A percentile compares a stretch with the other conserved stretches of the same genome.
Conservation (phyloP, 2,888 invertebrate species). For the Caenorhabditis panamensis region DNA sequence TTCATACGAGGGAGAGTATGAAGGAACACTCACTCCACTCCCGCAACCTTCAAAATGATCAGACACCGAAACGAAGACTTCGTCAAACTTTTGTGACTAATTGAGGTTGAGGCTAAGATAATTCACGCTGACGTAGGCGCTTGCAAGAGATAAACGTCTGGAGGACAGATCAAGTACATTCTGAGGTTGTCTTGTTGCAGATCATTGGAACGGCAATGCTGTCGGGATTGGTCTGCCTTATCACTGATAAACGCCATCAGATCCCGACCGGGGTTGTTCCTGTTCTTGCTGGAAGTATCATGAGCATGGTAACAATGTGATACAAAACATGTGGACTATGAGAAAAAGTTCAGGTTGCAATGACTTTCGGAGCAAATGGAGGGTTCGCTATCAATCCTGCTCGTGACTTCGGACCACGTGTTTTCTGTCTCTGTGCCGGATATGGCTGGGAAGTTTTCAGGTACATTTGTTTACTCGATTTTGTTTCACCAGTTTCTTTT, state of each 20-base stretch:
- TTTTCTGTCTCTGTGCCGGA: constrained; percentile 78
- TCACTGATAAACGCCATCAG: constrained; percentile 79
- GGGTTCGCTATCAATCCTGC: constrained; percentile 85
- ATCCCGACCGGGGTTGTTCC: constrained; percentile 76
- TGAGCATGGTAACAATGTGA: constrained; percentile 71
- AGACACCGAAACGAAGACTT: constrained; percentile 21
- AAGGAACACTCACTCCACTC: constrained; percentile 13
- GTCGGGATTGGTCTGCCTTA: constrained; percentile 75
- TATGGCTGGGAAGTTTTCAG: constrained; percentile 79
- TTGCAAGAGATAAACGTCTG: neutral
- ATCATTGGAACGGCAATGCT: constrained; percentile 80
- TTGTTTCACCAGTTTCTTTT: constrained; percentile 41
- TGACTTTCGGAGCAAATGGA: constrained; percentile 84
- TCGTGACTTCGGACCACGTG: constrained; percentile 81
- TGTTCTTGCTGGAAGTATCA: constrained; percentile 76
- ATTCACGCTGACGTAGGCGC: neutral
- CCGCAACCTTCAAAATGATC: constrained; percentile 16
- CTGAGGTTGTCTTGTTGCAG: constrained; percentile 51
- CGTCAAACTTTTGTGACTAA: constrained; percentile 29
- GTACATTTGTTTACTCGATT: constrained; percentile 53
- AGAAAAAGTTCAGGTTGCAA: constrained; percentile 69
- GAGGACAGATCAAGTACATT: constrained; percentile 41
- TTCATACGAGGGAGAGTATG: constrained; percentile 1
- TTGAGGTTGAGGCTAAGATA: constrained; percentile 30
- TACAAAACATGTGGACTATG: neutral